Conservation (phyloP, 2,113 vertebrate genomes). For the Trichomycterus rosablanca region DNA sequence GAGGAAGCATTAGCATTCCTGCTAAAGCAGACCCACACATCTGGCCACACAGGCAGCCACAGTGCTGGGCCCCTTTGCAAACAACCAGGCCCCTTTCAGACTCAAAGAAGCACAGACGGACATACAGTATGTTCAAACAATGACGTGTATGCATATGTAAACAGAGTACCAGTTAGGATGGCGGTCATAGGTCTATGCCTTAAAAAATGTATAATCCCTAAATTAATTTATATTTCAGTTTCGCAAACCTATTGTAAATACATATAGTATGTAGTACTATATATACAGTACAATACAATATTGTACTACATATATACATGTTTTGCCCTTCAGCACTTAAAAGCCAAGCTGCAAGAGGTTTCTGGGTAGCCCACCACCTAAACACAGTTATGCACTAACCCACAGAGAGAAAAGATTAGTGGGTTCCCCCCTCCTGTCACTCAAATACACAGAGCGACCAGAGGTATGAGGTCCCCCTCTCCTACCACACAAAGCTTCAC, state of each 20-base stretch:
- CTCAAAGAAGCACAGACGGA: slow-evolving; percentile 23
- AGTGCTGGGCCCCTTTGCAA: slow-evolving; percentile 28
- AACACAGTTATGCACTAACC: not conserved
- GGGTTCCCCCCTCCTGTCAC: slow-evolving; percentile 9
- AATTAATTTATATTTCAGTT: too few relatives aligned
- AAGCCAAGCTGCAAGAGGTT: not conserved
- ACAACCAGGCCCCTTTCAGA: slow-evolving; percentile 30
- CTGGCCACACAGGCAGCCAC: slow-evolving; percentile 27
- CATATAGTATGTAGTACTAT: too few relatives aligned
- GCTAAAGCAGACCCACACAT: slow-evolving; percentile 47
- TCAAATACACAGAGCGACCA: slow-evolving; percentile 3
- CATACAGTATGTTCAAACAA: slow-evolving; percentile 24
- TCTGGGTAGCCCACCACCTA: not conserved
- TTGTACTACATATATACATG: too few relatives aligned
- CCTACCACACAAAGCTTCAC: not conserved
- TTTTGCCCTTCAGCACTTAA: not conserved
- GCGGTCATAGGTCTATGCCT: not conserved
- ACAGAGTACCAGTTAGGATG: not conserved
- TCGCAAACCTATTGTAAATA: too few relatives aligned
- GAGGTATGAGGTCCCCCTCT: slow-evolving; percentile 1
- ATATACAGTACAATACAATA: too few relatives aligned
- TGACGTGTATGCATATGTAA: slow-evolving; percentile 20
- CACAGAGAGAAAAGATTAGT: slow-evolving; percentile 16
- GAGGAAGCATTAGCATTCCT: slow-evolving; percentile 73
- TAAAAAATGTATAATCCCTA: not conserved